Conservation (phyloP, 2,113 vertebrate species). For the Cyanoliseus patagonus region DNA sequence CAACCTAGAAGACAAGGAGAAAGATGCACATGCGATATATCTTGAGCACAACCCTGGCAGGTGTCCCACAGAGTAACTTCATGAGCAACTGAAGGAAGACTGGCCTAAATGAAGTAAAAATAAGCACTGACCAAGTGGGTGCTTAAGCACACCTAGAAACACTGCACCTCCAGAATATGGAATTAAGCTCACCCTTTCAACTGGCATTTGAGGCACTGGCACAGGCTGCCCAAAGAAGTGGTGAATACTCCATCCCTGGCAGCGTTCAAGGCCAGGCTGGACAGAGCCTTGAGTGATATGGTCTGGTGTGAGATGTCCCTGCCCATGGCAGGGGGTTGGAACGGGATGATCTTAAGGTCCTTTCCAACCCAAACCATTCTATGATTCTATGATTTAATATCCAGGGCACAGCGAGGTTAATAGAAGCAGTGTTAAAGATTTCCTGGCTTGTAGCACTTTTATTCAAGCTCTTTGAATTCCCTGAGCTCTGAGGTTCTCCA, state of each 20-base stretch:
- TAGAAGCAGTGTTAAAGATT: slow-evolving; percentile 2
- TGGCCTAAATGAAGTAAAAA: background rate
- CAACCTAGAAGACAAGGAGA: background rate
- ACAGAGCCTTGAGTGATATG: background rate
- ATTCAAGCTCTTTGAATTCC: background rate
- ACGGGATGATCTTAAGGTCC: background rate
- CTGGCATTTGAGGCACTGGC: background rate
- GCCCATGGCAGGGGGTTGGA: background rate
- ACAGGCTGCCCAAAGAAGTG: background rate
- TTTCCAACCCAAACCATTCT: background rate
- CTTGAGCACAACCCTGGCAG: background rate
- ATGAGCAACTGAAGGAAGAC: background rate
- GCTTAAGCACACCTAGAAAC: background rate
- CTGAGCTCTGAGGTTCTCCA: background rate
- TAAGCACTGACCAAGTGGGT: background rate
- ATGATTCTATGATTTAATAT: background rate
- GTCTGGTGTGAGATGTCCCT: background rate
- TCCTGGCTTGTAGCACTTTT: background rate
- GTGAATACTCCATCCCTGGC: background rate
- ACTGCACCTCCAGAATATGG: background rate
- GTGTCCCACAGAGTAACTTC: background rate
- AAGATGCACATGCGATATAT: rapidly evolving
- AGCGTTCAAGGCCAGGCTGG: background rate
- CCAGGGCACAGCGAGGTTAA: slow-evolving; percentile 5
- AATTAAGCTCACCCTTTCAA: background rate